phyloP scores from a whole-genome alignment of 2,113 vertebrate species.

The Oncorhynchus clarkii region DNA sequence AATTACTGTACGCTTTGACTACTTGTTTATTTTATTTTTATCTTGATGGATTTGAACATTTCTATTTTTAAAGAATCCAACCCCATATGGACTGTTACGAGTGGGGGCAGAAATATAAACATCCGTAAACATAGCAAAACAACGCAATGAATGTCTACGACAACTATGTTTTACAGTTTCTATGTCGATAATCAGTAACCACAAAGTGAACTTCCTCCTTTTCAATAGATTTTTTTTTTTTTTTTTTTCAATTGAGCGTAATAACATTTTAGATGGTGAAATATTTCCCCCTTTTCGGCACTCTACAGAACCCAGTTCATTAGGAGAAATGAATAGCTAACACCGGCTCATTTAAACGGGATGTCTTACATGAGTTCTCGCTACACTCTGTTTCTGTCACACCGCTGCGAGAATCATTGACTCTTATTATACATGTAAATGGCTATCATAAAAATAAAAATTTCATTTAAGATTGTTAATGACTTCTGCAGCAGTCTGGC shows the following conservation, averaged over 20 bases:
- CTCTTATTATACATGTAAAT: constrained; percentile 99
- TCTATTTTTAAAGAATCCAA: constrained; percentile 35
- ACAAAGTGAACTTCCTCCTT: constrained; percentile 29
- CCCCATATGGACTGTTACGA: constrained; percentile 50
- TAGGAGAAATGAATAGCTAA: constrained; percentile 99
- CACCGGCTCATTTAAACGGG: constrained; percentile 98
- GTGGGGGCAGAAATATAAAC: constrained; percentile 46
- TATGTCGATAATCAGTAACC: constrained; percentile 25
- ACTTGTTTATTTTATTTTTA: constrained; percentile 72
- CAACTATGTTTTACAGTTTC: constrained; percentile 21
- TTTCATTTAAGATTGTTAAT: constrained; percentile 99
- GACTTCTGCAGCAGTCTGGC: constrained; percentile 99
- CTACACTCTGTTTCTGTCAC: constrained; percentile 99
- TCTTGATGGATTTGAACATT: constrained; percentile 71
- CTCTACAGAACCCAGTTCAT: constrained; percentile 96
- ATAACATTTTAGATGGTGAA: constrained; percentile 74
- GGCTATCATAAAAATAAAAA: constrained; percentile 99
- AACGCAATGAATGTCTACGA: constrained; percentile 20
- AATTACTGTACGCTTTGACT: constrained; percentile 72
- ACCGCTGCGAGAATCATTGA: constrained; percentile 99
- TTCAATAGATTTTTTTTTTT: constrained; percentile 70
- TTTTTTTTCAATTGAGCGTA: constrained; percentile 39
- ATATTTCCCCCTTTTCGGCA: constrained; percentile 62
- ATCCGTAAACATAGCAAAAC: constrained; percentile 18
- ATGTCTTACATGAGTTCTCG: constrained; percentile 99